phyloP scores from a whole-genome alignment of 2,113 vertebrate species.

The Planiliza haematocheilus region DNA sequence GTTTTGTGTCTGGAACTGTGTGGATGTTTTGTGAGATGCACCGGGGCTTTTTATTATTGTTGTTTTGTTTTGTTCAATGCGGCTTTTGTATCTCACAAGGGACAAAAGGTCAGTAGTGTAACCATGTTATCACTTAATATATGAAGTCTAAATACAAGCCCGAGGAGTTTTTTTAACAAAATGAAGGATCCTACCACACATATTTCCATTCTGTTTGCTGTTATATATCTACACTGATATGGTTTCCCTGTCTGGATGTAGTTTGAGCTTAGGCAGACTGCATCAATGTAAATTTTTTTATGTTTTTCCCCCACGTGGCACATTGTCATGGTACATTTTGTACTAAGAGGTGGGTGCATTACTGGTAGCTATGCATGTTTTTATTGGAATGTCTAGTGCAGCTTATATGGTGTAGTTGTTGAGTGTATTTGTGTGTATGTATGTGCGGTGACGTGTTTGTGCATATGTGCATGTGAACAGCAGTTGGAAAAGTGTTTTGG shows the following conservation, averaged over 20 bases:
- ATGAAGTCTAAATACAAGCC: slow-evolving; percentile 76
- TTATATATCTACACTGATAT: slow-evolving; percentile 47
- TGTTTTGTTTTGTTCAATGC: too few species aligned
- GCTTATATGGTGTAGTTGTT: slow-evolving; percentile 62
- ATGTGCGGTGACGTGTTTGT: slow-evolving; percentile 30
- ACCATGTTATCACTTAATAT: slow-evolving; percentile 65
- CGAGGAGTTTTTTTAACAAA: slow-evolving; percentile 58
- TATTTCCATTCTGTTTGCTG: slow-evolving; percentile 53
- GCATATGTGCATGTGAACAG: slow-evolving; percentile 39
- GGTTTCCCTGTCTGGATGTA: slow-evolving; percentile 52
- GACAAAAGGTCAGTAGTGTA: slow-evolving; percentile 82
- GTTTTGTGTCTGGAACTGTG: slow-evolving; percentile 72
- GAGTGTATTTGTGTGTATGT: slow-evolving; percentile 55
- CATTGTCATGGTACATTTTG: slow-evolving; percentile 55
- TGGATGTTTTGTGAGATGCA: slow-evolving; percentile 68
- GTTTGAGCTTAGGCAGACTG: slow-evolving; percentile 52
- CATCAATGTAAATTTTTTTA: slow-evolving; percentile 43
- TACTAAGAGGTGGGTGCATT: slow-evolving; percentile 52
- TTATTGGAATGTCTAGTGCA: slow-evolving; percentile 68
- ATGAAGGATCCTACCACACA: slow-evolving; percentile 78
- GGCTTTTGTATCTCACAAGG: slow-evolving; percentile 73
- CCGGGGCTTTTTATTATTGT: slow-evolving; percentile 55
- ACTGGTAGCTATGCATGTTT: slow-evolving; percentile 69
- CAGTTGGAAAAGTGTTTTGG: slow-evolving; percentile 48
- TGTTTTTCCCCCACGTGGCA: slow-evolving; percentile 51